Evolutionary conservation across 2,797 vertebrate genomes (phyloP), one percentile per base, ranked within the genome.

Genomic region (Melanotaenia maccullochi): DNA sequence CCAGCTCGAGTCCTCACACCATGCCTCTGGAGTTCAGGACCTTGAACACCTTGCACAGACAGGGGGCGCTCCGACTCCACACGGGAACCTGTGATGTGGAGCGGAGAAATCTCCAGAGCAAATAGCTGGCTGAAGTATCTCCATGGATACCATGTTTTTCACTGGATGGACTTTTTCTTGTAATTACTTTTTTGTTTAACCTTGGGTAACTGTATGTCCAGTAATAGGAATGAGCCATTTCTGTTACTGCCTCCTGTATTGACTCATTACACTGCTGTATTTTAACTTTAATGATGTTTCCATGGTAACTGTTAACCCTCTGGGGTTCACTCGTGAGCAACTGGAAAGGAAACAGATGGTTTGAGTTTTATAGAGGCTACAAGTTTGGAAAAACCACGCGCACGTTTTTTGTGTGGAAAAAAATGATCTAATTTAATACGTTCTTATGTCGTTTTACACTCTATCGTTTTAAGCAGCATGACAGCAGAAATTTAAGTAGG

Each of bases 21-120:
- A 99, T 99, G 97, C 97, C 97, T 28, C 84, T 99, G 94, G 98
- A 99, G 93, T 99, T 98, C 91, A 95, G 96, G 92, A 97, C 97
- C 72, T 93, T 99, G 87, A 97, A 95, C 87, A 86, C 86, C 4
- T 92, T 99, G 81, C 97, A 99, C 72, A 95, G 95, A 81, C 96
- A 96, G 88, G 97, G 97, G 86, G 97, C 97, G 67, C 94, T 99
- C 75, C 96, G 93, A 93, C 96, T 99, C 87, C 97, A 97, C 83
- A 96, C 96, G 0, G 96, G 95, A 54, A 87, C 92, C 64, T 99
- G 97, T 0, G 92, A 93, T 0, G 90, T 90, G 7, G 67, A 76
- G 40, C 70, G 22, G 38, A 76, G 61, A 63, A 56, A 81, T 32
- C 60, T 65, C 0, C 49, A 42, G 54, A 56, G 62, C 54, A 47